Conservation (phyloP, 64 coral and sea anemone genomes). For the Actinia tenebrosa region DNA sequence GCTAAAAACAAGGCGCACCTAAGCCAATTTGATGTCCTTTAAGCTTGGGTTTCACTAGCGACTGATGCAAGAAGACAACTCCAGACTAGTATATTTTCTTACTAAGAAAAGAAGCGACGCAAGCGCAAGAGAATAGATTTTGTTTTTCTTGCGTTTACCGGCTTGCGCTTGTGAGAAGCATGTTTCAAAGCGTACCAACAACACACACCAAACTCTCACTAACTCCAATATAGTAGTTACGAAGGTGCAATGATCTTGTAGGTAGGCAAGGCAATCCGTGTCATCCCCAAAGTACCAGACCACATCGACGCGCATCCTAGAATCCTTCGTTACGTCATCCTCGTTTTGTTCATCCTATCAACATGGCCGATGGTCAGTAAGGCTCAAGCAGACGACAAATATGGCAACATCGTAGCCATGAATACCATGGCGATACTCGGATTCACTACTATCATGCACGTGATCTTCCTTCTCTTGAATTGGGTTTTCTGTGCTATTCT, state of each 20-base stretch:
- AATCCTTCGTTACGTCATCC: constrained; percentile 28
- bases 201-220: no score
- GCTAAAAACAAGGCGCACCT: no score
- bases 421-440: constrained; percentile 72
- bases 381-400: constrained; percentile 37
- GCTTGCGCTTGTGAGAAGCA: no score
- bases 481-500: constrained; percentile 50
- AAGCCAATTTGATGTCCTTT: no score
- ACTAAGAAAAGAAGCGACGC: no score
- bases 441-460: constrained; percentile 74
- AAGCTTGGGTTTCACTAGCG: no score
- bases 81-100: no score
- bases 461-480: constrained; percentile 76
- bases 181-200: no score
- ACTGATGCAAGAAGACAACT: no score
- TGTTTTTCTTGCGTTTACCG: no score
- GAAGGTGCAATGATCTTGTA: background rate
- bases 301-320: constrained; percentile 32
- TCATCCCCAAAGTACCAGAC: constrained; percentile 32
- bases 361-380: constrained; percentile 69
- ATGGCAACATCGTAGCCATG: constrained; percentile 55
- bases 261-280: constrained; percentile 38
- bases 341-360: constrained; percentile 35
- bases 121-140: no score
- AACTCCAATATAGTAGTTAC: no score